Conservation (phyloP, 1,140 invertebrate species). For the Tetranychus cinnabarinus region DNA sequence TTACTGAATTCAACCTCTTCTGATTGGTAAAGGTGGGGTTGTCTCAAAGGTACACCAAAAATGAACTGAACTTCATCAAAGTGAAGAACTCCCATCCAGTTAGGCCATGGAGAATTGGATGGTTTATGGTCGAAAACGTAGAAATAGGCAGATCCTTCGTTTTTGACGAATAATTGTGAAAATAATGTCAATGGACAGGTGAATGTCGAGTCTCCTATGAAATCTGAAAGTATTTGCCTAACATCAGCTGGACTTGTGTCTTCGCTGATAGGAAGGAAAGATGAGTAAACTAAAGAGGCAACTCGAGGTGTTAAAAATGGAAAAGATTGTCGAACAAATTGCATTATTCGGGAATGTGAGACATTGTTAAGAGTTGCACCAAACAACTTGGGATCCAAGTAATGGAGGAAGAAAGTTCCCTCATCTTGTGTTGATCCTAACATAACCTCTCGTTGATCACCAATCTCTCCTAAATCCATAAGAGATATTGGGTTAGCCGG, state of each 20-base stretch:
- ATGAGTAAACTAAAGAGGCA: not conserved
- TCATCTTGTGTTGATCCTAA: slow-evolving; percentile 84
- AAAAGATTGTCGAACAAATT: not conserved
- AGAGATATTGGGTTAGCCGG: slow-evolving; percentile 1
- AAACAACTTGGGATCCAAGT: not conserved
- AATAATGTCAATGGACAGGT: slow-evolving; percentile 1
- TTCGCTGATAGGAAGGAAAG: not conserved
- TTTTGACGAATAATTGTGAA: not conserved
- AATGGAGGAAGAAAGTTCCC: slow-evolving; percentile 61
- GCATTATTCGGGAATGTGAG: not conserved
- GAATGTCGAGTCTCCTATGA: slow-evolving; percentile 1
- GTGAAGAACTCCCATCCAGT: slow-evolving; percentile 86
- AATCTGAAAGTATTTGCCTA: not conserved
- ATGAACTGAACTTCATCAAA: slow-evolving; percentile 85
- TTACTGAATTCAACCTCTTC: slow-evolving; percentile 55
- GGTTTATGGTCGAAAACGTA: slow-evolving; percentile 82
- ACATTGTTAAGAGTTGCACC: not conserved
- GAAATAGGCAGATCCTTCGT: slow-evolving; percentile 43
- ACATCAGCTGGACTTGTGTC: not conserved
- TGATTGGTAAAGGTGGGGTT: slow-evolving; percentile 43
- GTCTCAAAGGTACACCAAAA: slow-evolving; percentile 75
- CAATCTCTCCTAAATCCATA: slow-evolving; percentile 1
- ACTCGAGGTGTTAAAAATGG: not conserved
- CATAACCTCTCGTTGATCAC: slow-evolving; percentile 29
- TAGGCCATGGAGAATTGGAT: slow-evolving; percentile 62